Base-by-base conservation (phyloP, 2,113 vertebrate species). In the Lophotis ruficrista region DNA sequence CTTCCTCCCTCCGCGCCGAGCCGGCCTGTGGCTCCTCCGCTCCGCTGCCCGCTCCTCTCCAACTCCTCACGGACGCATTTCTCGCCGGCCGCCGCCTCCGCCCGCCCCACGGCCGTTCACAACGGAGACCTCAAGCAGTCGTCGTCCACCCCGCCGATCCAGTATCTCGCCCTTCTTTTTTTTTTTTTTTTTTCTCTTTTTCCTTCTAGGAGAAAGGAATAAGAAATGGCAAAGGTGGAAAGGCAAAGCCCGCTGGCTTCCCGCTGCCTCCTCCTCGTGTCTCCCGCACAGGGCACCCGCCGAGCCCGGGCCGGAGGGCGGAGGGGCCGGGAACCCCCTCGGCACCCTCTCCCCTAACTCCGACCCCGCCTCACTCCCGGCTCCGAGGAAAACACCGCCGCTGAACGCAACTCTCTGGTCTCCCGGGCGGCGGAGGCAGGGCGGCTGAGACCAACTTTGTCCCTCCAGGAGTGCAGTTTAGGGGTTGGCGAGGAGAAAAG, bases 31-130 rank as follows among this genome's bases (percentile, higher is more conserved):
- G 45, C 45, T 45, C 45, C 18, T 18, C 45, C 45, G 45, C 45
- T 45, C n/a, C n/a, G n/a, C n/a, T n/a, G n/a, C n/a, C n/a, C 35
- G 28, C 93, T 89, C 50, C 77, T 41, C 66, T 71, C 95, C 93
- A 89, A 92, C 93, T 95, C 97, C 97, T 97, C 97, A 97, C 87
- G 38, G 94, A 76, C 84, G 77, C 94, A 68, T 87, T 33, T n/a
- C 73, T 43, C 23, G 6, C 83, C 47, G 50, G 51, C 79, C 92
- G 88, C 90, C 38, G 58, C 92, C 95, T 87, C 87, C 90, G 79
- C 89, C 94, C 95, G 84, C 73, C 90, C 87, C 89, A 24, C 90
- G 68, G 93, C 69, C n/a, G 51, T 48, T 35, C 68, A 50, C 47
- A 71, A 71, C 93, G 13, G 50, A 60, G 28, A 70, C 30, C 62